phyloP scores from a whole-genome alignment of 2,888 invertebrate species.

The Ramazzottius varieornatus region DNA sequence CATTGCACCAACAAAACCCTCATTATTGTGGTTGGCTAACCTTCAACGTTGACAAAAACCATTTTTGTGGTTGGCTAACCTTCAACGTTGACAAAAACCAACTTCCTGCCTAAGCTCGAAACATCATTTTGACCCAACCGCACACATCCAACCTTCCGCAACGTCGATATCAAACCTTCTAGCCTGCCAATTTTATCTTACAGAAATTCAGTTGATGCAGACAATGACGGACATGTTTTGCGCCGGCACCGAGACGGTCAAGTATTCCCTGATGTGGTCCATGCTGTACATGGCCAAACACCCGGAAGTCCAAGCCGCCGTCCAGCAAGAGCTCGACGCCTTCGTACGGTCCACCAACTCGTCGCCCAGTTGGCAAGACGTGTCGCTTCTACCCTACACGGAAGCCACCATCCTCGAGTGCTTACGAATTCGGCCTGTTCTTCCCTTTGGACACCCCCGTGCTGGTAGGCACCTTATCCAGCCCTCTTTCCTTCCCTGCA shows the following conservation, averaged over 20 bases:
- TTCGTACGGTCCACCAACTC: background rate
- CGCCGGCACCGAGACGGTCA: background rate
- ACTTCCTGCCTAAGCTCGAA: too few relatives aligned
- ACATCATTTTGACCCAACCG: too few relatives aligned
- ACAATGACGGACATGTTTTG: background rate
- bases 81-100: too few relatives aligned
- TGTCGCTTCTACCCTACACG: background rate
- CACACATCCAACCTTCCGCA: too few relatives aligned
- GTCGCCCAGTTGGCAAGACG: background rate
- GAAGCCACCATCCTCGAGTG: slow-evolving; percentile 1
- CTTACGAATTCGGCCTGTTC: background rate
- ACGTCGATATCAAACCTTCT: too few relatives aligned
- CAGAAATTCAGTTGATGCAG: background rate
- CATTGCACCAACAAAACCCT: too few relatives aligned
- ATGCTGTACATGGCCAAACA: background rate
- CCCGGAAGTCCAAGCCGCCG: background rate
- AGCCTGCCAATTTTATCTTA: background rate
- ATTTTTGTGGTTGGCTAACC: too few relatives aligned
- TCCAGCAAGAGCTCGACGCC: background rate
- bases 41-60: too few relatives aligned
- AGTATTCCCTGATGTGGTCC: background rate
- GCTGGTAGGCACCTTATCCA: background rate
- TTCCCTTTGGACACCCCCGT: background rate
- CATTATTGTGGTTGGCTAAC: too few relatives aligned
- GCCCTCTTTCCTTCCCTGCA: background rate